phyloP scores from a whole-genome alignment of 2,797 vertebrate genomes.

The Perdix hodgsoniae region DNA sequence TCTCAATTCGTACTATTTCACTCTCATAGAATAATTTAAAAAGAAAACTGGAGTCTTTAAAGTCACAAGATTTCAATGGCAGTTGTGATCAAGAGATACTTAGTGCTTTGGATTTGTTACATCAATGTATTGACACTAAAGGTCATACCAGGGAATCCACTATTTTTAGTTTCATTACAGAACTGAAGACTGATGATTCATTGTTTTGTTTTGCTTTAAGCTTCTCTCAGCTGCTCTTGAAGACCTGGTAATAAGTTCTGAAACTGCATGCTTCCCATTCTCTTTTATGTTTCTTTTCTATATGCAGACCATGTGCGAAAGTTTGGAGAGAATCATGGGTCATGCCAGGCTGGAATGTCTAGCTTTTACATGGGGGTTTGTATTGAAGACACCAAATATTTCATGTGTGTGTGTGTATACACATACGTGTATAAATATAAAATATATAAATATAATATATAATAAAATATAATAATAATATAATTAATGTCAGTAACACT shows the following conservation, averaged over 20 bases:
- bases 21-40: background rate
- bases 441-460: no score
- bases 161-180: background rate
- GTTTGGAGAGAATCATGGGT: conserved; percentile 88
- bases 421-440: background rate
- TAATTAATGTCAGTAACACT: background rate
- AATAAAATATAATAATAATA: no score
- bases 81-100: background rate
- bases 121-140: background rate
- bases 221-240: background rate
- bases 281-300: conserved; percentile 24
- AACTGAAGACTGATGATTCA: background rate
- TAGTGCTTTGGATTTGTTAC: background rate
- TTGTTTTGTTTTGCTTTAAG: background rate
- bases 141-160: background rate
- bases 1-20: background rate
- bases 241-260: background rate
- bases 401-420: background rate
- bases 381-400: background rate
- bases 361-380: conserved; percentile 86
- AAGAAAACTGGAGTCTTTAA: background rate
- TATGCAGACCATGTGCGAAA: conserved; percentile 86
- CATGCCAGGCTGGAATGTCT: conserved; percentile 95
- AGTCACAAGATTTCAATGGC: background rate
- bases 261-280: background rate